Evolutionary conservation across 2,113 vertebrate species (phyloP).

Genomic region (Craseonycteris thonglongyai): DNA sequence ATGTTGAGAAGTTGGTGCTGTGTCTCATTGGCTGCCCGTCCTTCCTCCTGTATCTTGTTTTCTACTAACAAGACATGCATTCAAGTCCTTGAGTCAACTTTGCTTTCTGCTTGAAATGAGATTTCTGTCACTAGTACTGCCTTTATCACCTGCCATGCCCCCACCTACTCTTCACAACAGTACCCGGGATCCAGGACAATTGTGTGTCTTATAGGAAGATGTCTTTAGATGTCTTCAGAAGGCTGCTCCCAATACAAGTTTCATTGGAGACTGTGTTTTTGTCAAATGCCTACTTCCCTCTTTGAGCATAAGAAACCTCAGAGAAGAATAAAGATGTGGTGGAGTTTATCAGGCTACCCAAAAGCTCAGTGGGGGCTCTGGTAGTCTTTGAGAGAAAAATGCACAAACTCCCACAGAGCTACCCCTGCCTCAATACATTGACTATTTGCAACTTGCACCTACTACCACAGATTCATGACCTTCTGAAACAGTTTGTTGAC

Average conservation of each 20-base stretch:
- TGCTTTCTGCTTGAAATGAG: background rate
- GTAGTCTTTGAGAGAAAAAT: background rate
- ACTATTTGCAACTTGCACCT: background rate
- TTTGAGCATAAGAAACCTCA: background rate
- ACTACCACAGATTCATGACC: background rate
- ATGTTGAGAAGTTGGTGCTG: background rate
- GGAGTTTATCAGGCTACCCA: background rate
- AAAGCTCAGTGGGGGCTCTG: background rate
- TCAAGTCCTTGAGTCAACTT: background rate
- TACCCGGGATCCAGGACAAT: background rate
- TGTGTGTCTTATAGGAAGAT: background rate
- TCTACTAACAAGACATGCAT: background rate
- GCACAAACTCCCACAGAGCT: background rate
- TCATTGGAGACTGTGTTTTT: background rate
- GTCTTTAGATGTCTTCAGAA: background rate
- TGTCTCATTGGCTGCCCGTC: background rate
- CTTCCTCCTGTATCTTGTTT: background rate
- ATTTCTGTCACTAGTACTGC: background rate
- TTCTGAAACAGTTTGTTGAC: background rate
- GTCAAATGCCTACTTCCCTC: background rate
- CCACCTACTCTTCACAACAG: background rate
- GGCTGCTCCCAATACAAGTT: background rate
- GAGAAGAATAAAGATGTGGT: background rate
- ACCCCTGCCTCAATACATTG: fast-evolving
- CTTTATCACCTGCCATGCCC: background rate